Percentiles rank a stretch among this genome's conserved stretches.
phyloP scores from a whole-genome alignment of 2,888 invertebrate genomes.

The Lycophotia porphyrea region DNA sequence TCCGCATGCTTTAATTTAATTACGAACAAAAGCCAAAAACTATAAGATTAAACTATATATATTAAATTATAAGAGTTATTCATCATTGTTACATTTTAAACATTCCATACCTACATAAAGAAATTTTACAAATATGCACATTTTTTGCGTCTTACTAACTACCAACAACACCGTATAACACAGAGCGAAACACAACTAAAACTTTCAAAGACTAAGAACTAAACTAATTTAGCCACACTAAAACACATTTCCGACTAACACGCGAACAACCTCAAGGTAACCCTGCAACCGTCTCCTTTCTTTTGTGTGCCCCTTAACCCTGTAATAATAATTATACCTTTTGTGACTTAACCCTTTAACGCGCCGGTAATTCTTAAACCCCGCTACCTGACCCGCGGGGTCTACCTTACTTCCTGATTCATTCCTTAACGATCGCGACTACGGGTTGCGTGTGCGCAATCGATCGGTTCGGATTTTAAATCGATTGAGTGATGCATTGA shows the following conservation, averaged over 20 bases:
- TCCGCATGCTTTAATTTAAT: not conserved
- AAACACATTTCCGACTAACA: conserved; percentile 68
- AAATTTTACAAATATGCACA: not conserved
- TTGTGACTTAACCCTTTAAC: conserved; percentile 89
- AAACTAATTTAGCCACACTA: conserved; percentile 48
- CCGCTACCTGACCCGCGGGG: conserved; percentile 87
- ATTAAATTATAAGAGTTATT: no score
- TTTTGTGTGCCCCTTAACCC: conserved; percentile 84
- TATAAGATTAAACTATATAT: no score
- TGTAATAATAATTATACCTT: conserved; percentile 87
- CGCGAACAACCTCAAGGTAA: conserved; percentile 83
- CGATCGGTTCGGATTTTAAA: conserved; percentile 69
- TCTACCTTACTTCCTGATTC: conserved; percentile 87
- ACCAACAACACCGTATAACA: not conserved
- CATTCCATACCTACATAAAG: not conserved
- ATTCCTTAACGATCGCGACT: conserved; percentile 85
- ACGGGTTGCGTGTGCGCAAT: conserved; percentile 87
- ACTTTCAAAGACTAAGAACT: conserved; percentile 37
- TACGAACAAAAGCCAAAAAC: not conserved
- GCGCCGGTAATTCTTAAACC: conserved; percentile 86
- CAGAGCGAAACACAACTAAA: not conserved
- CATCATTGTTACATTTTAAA: not conserved
- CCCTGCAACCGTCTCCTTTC: conserved; percentile 80
- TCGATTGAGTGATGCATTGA: conserved; percentile 52
- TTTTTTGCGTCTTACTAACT: not conserved